These are phyloP conservation scores for Aegithalos caudatus DNA, from an alignment of 2,113 vertebrate species.

Conservation along the genomic window DNA sequence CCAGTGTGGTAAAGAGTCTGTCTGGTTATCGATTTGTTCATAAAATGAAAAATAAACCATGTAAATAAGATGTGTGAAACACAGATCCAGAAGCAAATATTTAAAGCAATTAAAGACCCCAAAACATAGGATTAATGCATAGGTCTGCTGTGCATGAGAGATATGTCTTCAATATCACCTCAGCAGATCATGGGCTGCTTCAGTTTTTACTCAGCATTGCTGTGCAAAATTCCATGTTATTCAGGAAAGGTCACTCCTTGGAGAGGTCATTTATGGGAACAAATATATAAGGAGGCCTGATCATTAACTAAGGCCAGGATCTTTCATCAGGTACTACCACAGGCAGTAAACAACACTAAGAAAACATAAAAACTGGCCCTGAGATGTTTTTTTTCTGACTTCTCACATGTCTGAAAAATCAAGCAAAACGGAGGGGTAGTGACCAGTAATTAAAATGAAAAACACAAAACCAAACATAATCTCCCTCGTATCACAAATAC, in stretches of 20 bases:
- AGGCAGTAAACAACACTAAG: neutral
- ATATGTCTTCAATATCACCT: slow-evolving; percentile 56
- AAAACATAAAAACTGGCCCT: neutral
- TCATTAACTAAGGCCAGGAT: neutral
- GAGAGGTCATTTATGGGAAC: neutral
- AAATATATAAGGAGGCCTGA: neutral
- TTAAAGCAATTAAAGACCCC: slow-evolving; percentile 54
- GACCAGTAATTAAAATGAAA: neutral
- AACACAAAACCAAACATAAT: neutral
- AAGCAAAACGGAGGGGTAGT: neutral
- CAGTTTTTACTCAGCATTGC: neutral
- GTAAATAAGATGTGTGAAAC: slow-evolving; percentile 72
- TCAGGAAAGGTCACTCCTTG: neutral
- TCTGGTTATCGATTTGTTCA: slow-evolving; percentile 75
- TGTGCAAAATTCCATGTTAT: neutral
- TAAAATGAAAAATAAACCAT: slow-evolving; percentile 76
- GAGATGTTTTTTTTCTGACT: neutral
- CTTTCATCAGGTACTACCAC: neutral
- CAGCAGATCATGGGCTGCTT: slow-evolving; percentile 27
- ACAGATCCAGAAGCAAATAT: slow-evolving; percentile 69
- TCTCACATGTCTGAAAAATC: neutral
- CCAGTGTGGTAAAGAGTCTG: slow-evolving; percentile 74
- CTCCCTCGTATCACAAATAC: neutral
- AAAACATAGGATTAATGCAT: slow-evolving; percentile 47
- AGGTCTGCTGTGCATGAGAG: slow-evolving; percentile 25